Evolutionary conservation across 2,888 invertebrate species (phyloP).

Genomic region (Morpho deidamia): DNA sequence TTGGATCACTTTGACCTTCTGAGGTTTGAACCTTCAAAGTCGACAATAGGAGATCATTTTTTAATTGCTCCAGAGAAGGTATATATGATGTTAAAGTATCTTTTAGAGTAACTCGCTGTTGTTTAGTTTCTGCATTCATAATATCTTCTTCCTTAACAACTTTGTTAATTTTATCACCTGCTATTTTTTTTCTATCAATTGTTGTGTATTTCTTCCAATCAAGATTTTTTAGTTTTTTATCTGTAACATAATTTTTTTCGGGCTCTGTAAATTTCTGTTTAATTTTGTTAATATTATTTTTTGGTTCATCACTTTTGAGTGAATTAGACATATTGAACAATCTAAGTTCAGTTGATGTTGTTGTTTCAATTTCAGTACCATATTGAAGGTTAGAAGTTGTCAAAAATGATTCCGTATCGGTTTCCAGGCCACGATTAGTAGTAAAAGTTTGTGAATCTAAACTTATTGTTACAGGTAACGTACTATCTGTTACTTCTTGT

Average conservation of each 20-base stretch:
- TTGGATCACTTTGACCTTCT: background rate
- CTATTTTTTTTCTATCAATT: slow-evolving; percentile 20
- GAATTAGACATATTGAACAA: background rate
- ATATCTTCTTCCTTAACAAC: slow-evolving; percentile 27
- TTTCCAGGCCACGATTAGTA: background rate
- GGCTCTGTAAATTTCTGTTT: background rate
- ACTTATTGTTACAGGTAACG: background rate
- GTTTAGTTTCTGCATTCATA: slow-evolving; percentile 35
- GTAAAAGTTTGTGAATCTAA: background rate
- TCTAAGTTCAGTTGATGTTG: background rate
- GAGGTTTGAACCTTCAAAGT: slow-evolving; percentile 6
- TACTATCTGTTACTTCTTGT: background rate
- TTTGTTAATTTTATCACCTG: slow-evolving; percentile 3
- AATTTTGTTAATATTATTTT: background rate
- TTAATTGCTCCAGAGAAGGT: slow-evolving; percentile 37
- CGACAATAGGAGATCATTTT: slow-evolving; percentile 29
- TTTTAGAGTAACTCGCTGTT: slow-evolving; percentile 30
- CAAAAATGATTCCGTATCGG: too few species aligned
- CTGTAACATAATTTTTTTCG: background rate
- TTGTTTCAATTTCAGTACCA: background rate
- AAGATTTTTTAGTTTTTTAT: slow-evolving; percentile 19
- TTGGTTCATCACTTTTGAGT: background rate
- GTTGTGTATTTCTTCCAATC: slow-evolving; percentile 42
- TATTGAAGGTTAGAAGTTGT: background rate
- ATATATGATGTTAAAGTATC: slow-evolving; percentile 36